A percentile compares a stretch with the other conserved stretches of the same genome.
These are phyloP conservation scores for Xenopus tropicalis DNA, from an alignment of 2,113 vertebrate genomes.

Conservation along the genomic window DNA sequence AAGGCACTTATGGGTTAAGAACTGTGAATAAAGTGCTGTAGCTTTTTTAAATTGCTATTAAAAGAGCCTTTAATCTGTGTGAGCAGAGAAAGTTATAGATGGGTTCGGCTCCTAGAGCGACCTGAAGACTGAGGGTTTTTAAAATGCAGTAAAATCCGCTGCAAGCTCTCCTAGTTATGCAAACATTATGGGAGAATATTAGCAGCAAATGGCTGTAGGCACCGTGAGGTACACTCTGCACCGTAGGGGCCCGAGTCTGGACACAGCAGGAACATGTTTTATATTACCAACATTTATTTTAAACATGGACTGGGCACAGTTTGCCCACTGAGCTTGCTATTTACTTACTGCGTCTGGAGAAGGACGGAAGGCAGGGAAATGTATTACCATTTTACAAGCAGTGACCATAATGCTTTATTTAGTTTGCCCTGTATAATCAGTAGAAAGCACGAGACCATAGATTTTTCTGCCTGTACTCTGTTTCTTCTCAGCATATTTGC, in stretches of 20 bases:
- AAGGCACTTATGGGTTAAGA: background rate
- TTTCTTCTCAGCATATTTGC: too few relatives aligned
- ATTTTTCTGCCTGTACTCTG: too few relatives aligned
- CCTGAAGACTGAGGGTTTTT: slow-evolving; percentile 16
- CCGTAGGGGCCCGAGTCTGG: background rate
- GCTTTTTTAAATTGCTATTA: background rate
- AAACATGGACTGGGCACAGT: background rate
- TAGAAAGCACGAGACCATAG: too few relatives aligned
- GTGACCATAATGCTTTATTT: too few relatives aligned
- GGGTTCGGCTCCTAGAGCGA: background rate
- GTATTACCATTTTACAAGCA: too few relatives aligned
- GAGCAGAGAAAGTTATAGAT: background rate
- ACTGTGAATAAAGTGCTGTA: background rate
- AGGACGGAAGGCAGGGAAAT: too few relatives aligned
- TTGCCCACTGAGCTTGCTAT: background rate
- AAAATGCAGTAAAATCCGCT: slow-evolving; percentile 6
- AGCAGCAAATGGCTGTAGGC: background rate
- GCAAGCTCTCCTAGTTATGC: background rate
- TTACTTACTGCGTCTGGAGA: too few relatives aligned
- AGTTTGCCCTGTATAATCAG: too few relatives aligned
- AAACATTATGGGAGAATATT: slow-evolving; percentile 15
- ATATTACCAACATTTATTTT: too few relatives aligned
- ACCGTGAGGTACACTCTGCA: background rate
- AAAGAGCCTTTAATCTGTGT: background rate
- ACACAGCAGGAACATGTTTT: too few relatives aligned